Base-by-base conservation (phyloP, 2,888 invertebrate species). In the Unio pictorum region DNA sequence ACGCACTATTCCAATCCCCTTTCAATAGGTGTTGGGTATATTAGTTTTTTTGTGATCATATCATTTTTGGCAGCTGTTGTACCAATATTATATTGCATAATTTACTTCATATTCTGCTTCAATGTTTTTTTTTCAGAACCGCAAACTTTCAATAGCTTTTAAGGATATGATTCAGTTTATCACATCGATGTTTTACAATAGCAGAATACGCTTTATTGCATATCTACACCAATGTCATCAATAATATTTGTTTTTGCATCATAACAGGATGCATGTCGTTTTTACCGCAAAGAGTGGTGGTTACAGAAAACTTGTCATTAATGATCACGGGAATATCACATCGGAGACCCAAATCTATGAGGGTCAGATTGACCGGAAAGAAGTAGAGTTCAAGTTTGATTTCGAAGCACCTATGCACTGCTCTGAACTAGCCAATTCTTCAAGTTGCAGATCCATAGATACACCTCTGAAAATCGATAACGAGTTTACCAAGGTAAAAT, bases 301-400 rank as follows among this genome's bases (percentile, higher is more conserved):
- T 3, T 68, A 64, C 55, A 68, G 69, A 45, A 23, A 66, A 5
- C 57, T 73, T 20, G 28, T 56, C n/a, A 70, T 71, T n/a, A 68
- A 64, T 23, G 68, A 73, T 23, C 45, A 57, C 7, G 5, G 28
- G n/a, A 20, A 58, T 8, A 61, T 5, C 18, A 57, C 28, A 1
- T 61, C 55, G 23, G 23, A 28, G 6, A 66, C 18, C 20, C 66
- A 71, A 7, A 63, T 61, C 56, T 73, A 73, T 58, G 54, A 45
- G 0, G 73, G 73, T 23, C 57, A 68, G 3, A 62, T 56, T 11
- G 68, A n/a, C 30, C 34, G 66, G 15, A 64, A 66, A 60, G 30
- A 67, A 57, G 73, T 73, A 60, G 65, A 71, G 62, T 73, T 73
- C 34, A 55, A 56, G 45, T 73, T 73, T 61, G 73, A 73, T 56